Percentiles rank a stretch among this genome's conserved stretches.
Conservation (phyloP, 35 echinoderm and acorn worm species). For the Apostichopus parvimensis region DNA sequence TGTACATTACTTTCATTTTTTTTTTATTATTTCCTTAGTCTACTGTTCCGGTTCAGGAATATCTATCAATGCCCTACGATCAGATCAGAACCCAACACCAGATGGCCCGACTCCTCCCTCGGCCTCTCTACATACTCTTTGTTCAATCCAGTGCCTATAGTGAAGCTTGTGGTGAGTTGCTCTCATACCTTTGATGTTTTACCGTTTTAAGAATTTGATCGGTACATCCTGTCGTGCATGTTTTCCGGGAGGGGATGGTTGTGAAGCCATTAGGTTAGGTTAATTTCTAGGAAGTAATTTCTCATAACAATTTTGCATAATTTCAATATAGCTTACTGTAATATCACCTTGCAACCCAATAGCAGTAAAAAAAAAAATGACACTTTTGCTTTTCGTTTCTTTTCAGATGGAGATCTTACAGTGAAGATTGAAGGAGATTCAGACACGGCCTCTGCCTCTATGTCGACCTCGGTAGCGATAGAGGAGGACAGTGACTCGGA, state of each 20-base stretch:
- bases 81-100: conserved; percentile 84
- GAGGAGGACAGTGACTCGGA: conserved; percentile 97
- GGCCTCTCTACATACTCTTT: conserved; percentile 92
- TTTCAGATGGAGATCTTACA: conserved; percentile 70
- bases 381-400: not conserved
- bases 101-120: conserved; percentile 75
- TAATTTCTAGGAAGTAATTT: too few species aligned
- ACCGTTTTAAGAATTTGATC: too few species aligned
- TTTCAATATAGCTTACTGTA: too few species aligned
- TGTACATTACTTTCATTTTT: not conserved
- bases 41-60: conserved; percentile 85
- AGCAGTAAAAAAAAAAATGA: too few species aligned
- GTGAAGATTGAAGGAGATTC: conserved; percentile 93
- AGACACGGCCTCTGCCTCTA: conserved; percentile 63
- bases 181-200: not conserved
- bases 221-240: too few species aligned
- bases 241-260: too few species aligned
- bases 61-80: conserved; percentile 89
- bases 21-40: conserved; percentile 30
- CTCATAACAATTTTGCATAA: too few species aligned
- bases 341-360: too few species aligned
- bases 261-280: too few species aligned
- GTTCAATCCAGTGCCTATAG: conserved; percentile 93
- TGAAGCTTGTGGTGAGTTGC: conserved; percentile 91
- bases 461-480: conserved; percentile 44